Percentiles rank a stretch among this genome's conserved stretches.
phyloP scores from a whole-genome alignment of 2,113 vertebrate species.

The Callorhinus ursinus region DNA sequence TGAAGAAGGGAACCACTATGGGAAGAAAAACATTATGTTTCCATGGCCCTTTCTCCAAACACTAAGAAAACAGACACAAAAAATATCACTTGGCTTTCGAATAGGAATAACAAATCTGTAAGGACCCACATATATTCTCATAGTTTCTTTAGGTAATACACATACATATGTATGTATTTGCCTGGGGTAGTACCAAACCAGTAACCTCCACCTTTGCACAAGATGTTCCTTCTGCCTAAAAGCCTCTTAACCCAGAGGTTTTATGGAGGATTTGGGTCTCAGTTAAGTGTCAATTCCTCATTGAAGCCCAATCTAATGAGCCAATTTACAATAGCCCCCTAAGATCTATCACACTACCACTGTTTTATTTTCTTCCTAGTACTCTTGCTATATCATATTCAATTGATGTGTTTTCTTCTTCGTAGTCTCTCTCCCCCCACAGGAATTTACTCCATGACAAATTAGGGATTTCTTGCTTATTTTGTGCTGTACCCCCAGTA shows the following conservation, averaged over 20 bases:
- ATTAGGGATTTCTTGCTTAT: neutral
- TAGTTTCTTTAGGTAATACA: neutral
- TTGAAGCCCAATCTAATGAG: neutral
- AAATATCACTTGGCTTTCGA: neutral
- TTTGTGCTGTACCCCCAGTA: neutral
- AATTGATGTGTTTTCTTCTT: neutral
- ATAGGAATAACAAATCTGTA: neutral
- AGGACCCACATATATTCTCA: neutral
- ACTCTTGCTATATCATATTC: neutral
- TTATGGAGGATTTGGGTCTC: neutral
- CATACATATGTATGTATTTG: neutral
- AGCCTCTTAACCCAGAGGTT: too few relatives aligned
- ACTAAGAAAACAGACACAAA: conserved; percentile 10
- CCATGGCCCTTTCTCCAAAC: neutral
- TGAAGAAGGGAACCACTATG: neutral
- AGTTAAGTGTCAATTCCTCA: neutral
- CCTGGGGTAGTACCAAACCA: neutral
- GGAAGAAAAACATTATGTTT: neutral
- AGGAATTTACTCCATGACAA: neutral
- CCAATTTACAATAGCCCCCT: neutral
- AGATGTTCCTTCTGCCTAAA: neutral
- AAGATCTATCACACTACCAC: neutral
- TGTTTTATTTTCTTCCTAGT: neutral
- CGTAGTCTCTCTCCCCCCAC: neutral
- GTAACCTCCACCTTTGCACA: neutral